Percentiles rank a stretch among this genome's conserved stretches.
These are phyloP conservation scores for Leptonema lineaticorne DNA, from an alignment of 1,140 invertebrate species.

Conservation along the genomic window DNA sequence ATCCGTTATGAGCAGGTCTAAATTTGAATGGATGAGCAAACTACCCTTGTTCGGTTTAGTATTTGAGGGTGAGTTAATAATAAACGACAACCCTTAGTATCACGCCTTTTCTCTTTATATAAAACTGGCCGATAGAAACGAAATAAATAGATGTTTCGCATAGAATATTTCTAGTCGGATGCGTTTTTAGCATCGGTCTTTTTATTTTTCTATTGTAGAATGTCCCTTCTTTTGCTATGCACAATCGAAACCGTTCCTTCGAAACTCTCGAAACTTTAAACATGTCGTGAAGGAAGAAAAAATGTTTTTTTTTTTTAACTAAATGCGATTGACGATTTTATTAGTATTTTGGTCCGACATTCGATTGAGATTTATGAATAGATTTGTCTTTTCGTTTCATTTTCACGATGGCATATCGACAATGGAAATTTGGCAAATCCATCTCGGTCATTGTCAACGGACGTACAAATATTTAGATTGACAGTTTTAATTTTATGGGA, in stretches of 20 bases:
- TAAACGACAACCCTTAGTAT: conserved; percentile 16
- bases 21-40: conserved; percentile 1
- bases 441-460: conserved; percentile 29
- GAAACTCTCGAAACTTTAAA: background rate
- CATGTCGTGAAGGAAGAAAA: too few species aligned
- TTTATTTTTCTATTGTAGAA: background rate
- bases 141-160: conserved; percentile 26
- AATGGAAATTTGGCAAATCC: conserved; percentile 30
- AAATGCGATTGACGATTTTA: too few species aligned
- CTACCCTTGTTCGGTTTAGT: conserved; percentile 20
- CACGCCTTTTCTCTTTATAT: conserved; percentile 36
- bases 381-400: background rate
- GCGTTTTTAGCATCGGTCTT: background rate
- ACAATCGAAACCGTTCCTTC: background rate
- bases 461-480: conserved; percentile 41
- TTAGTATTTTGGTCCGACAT: too few species aligned
- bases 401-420: too few species aligned
- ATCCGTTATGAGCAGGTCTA: background rate
- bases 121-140: conserved; percentile 27
- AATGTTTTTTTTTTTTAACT: too few species aligned
- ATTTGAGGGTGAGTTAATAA: conserved; percentile 38
- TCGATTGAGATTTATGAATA: too few species aligned
- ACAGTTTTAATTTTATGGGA: conserved; percentile 40
- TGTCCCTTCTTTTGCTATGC: background rate
- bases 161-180: conserved; percentile 14